phyloP scores from a whole-genome alignment of 2,888 invertebrate genomes.

The Drosophila crucigera region DNA sequence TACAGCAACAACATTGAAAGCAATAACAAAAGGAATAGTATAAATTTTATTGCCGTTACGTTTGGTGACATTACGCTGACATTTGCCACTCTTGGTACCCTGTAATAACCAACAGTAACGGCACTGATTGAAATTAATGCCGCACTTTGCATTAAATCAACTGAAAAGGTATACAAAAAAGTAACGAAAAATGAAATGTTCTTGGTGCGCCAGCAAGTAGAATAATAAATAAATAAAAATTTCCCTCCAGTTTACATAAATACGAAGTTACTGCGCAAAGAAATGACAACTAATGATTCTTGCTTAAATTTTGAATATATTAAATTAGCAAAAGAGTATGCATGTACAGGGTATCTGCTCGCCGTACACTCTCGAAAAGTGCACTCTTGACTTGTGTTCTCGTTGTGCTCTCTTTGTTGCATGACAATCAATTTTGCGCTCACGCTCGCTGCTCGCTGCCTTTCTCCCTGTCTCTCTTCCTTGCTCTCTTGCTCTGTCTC shows the following conservation, averaged over 20 bases:
- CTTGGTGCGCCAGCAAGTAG: neutral
- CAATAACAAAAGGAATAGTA: slow-evolving; percentile 35
- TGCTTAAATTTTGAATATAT: no score
- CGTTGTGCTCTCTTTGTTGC: slow-evolving; percentile 7
- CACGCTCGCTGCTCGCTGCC: neutral
- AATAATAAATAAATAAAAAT: neutral
- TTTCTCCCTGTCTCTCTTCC: neutral
- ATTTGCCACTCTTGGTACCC: slow-evolving; percentile 30
- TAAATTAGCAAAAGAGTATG: neutral
- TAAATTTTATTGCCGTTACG: slow-evolving; percentile 68
- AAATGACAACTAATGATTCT: neutral
- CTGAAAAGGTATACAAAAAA: no score
- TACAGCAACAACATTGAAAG: neutral
- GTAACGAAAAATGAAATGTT: neutral
- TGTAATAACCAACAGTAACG: neutral
- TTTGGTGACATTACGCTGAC: slow-evolving; percentile 48
- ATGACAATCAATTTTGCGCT: slow-evolving; percentile 69
- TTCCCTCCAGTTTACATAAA: fast-evolving
- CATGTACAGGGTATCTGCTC: neutral
- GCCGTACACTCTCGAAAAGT: neutral
- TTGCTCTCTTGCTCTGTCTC: neutral
- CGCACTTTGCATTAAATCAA: neutral
- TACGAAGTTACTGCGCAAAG: neutral
- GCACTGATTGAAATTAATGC: neutral
- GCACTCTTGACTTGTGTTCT: neutral